Percentiles rank a stretch among this genome's conserved stretches.
phyloP scores from a whole-genome alignment of 2,797 vertebrate genomes.

The Sebastes minor region DNA sequence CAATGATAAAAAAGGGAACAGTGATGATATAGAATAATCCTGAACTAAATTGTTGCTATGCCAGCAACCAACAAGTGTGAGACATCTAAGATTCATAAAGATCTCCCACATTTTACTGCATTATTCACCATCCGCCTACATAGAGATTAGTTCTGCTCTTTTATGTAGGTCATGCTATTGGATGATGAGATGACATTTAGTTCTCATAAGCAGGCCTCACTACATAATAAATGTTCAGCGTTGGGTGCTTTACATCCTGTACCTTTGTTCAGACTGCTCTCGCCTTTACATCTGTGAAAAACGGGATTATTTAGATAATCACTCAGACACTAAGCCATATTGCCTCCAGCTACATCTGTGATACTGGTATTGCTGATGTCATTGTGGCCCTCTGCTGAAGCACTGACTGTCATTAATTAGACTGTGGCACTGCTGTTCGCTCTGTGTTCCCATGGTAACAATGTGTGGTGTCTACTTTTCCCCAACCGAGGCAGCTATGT shows the following conservation, averaged over 20 bases:
- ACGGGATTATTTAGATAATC: constrained; percentile 46
- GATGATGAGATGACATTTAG: constrained; percentile 78
- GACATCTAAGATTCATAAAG: constrained; percentile 79
- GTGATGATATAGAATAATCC: constrained; percentile 19
- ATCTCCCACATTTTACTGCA: constrained; percentile 82
- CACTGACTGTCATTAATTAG: constrained; percentile 78
- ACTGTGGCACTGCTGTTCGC: constrained; percentile 73
- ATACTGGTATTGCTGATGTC: constrained; percentile 74
- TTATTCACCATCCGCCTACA: constrained; percentile 83
- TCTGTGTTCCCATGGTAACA: constrained; percentile 82
- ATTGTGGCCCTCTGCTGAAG: constrained; percentile 67
- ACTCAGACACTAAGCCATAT: constrained; percentile 41
- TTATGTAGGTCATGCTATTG: constrained; percentile 83
- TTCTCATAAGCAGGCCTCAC: constrained; percentile 63
- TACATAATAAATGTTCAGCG: constrained; percentile 51
- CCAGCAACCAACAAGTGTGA: constrained; percentile 70
- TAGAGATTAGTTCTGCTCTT: constrained; percentile 78
- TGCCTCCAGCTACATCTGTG: constrained; percentile 55
- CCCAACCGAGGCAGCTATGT: constrained; percentile 51
- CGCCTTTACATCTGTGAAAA: constrained; percentile 20
- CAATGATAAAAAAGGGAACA: neutral
- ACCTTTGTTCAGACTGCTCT: constrained; percentile 11
- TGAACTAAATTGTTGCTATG: constrained; percentile 45
- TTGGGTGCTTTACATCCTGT: constrained; percentile 40
- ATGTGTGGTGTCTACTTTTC: constrained; percentile 69